phyloP scores from a whole-genome alignment of 64 coral and sea anemone genomes.

The Exaiptasia diaphana region DNA sequence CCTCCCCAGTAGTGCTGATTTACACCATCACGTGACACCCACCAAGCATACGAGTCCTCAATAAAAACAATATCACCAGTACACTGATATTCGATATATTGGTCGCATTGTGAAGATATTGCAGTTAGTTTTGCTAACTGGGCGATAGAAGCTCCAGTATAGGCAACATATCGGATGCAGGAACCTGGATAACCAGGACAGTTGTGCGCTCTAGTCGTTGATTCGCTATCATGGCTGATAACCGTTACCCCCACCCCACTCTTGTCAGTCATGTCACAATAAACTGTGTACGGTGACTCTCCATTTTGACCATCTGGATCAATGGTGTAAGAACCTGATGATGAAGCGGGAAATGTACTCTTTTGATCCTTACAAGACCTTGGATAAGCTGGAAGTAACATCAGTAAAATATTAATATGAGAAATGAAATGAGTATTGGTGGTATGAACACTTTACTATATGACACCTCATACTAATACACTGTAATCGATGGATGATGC shows the following conservation, averaged over 20 bases:
- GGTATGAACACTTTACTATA: no score
- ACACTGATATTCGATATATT: slow-evolving; percentile 59
- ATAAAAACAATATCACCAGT: not conserved
- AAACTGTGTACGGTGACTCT: not conserved
- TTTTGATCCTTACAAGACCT: no score
- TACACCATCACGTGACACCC: slow-evolving; percentile 14
- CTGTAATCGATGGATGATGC: no score
- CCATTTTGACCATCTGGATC: slow-evolving; percentile 7
- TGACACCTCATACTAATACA: no score
- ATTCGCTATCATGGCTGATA: slow-evolving; percentile 6
- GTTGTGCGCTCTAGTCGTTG: no score
- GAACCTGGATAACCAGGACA: no score
- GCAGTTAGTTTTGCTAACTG: slow-evolving; percentile 24
- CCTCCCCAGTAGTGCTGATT: slow-evolving; percentile 19
- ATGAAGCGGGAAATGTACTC: no score
- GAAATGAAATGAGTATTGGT: no score
- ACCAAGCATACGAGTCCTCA: not conserved
- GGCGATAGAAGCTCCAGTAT: not conserved
- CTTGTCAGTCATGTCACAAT: not conserved
- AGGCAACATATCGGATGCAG: slow-evolving; percentile 12
- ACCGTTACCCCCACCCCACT: not conserved
- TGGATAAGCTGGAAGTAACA: no score
- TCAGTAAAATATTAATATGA: no score
- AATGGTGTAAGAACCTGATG: no score
- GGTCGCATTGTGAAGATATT: slow-evolving; percentile 32